Percentiles rank a stretch among this genome's conserved stretches.
These are phyloP conservation scores for Halisarca cf. caerulea DNA, from an alignment of 37 sponge, comb jelly and placozoan species.

Conservation along the genomic window DNA sequence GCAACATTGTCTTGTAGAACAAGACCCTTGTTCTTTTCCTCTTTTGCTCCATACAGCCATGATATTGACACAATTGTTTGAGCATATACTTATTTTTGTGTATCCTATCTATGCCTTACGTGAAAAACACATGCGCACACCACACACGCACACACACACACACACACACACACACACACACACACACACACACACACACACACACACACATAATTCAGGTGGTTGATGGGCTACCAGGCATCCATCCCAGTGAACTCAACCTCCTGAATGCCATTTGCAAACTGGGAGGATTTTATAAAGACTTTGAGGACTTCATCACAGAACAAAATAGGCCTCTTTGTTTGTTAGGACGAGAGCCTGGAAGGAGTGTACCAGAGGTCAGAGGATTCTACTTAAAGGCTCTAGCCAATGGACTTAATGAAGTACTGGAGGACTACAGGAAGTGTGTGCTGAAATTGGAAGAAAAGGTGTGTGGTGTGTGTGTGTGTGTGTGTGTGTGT, in stretches of 20 bases:
- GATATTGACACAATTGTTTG: too few species aligned
- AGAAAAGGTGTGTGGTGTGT: conserved; percentile 42
- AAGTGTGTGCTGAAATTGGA: conserved; percentile 58
- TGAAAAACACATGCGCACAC: not conserved
- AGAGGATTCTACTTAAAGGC: conserved; percentile 66
- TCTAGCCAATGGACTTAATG: conserved; percentile 59
- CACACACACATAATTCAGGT: conserved; percentile 43
- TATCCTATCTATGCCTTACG: not conserved
- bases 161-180: not conserved
- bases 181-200: not conserved
- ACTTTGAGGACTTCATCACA: conserved; percentile 53
- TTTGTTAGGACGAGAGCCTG: not conserved
- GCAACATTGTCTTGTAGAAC: too few species aligned
- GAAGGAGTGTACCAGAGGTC: not conserved
- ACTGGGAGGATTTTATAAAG: conserved; percentile 69
- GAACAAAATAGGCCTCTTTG: conserved; percentile 45
- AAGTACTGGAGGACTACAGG: conserved; percentile 59
- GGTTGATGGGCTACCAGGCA: conserved; percentile 51
- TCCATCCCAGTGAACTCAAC: conserved; percentile 73
- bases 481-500: too few species aligned
- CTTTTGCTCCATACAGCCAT: too few species aligned
- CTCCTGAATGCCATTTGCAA: conserved; percentile 64
- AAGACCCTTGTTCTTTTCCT: too few species aligned
- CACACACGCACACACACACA: not conserved
- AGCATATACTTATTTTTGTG: not conserved